A percentile compares a stretch with the other conserved stretches of the same genome.
Conservation (phyloP, 2,888 invertebrate genomes). For the Linnaemya tessellans region DNA sequence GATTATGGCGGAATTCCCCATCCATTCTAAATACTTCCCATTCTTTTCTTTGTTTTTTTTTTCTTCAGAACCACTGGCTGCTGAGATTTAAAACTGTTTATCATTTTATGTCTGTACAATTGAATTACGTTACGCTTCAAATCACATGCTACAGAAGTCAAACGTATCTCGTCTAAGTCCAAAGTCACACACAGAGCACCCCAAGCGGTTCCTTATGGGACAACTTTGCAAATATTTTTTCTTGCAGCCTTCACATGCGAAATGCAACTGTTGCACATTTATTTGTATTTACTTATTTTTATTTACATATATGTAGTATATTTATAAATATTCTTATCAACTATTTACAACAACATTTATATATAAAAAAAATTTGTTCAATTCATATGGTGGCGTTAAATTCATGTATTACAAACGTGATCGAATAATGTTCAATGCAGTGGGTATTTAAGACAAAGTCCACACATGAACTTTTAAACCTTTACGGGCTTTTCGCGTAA, state of each 20-base stretch:
- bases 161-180: too few species aligned
- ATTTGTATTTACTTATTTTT: conserved; percentile 16
- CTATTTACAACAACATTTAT: conserved; percentile 34
- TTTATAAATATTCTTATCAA: conserved; percentile 53
- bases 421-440: not conserved
- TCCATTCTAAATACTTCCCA: too few species aligned
- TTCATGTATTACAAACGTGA: conserved; percentile 57
- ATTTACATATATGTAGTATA: too few species aligned
- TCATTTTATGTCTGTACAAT: too few species aligned
- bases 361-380: conserved; percentile 48
- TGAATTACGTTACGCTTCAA: too few species aligned
- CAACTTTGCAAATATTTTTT: not conserved
- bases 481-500: not conserved
- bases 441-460: conserved; percentile 38
- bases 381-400: conserved; percentile 28
- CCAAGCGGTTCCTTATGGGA: not conserved
- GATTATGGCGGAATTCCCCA: too few species aligned
- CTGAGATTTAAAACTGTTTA: too few species aligned
- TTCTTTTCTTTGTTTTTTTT: too few species aligned
- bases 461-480: conserved; percentile 35
- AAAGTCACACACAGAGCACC: not conserved
- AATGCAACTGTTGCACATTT: conserved; percentile 31
- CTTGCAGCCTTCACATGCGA: not conserved
- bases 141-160: too few species aligned
- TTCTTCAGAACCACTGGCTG: too few species aligned